These are phyloP conservation scores for Rotaria socialis DNA, from an alignment of 2,888 invertebrate species.

Conservation along the genomic window DNA sequence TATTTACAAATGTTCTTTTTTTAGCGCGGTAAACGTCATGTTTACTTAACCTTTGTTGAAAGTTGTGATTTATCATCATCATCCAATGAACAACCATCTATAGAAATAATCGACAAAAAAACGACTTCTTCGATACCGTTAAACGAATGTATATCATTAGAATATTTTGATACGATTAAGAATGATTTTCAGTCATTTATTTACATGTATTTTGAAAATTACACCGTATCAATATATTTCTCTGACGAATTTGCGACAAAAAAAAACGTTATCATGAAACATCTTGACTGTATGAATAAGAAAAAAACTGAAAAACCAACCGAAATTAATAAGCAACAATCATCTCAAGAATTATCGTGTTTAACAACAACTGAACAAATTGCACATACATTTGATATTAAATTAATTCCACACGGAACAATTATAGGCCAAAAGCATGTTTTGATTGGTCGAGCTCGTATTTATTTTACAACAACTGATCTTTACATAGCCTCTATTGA, in stretches of 20 bases:
- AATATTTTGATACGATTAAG: background rate
- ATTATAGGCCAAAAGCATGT: background rate
- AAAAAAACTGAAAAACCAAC: background rate
- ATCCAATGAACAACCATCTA: background rate
- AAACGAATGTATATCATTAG: background rate
- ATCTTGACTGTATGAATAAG: background rate
- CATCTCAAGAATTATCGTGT: background rate
- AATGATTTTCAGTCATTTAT: constrained; percentile 23
- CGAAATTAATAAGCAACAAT: background rate
- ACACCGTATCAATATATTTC: background rate
- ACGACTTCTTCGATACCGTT: background rate
- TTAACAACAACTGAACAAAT: background rate
- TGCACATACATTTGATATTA: background rate
- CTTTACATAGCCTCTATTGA: background rate
- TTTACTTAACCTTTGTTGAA: background rate
- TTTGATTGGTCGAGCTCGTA: background rate
- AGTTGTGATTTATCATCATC: background rate
- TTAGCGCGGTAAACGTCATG: background rate
- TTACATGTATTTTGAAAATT: background rate
- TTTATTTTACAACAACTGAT: background rate
- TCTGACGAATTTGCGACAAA: background rate
- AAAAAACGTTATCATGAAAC: background rate
- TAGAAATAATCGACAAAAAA: background rate
- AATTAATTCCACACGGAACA: background rate
- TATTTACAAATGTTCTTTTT: background rate